Evolutionary conservation across 2,888 invertebrate genomes (phyloP).

Genomic region (Punctoribates punctum): DNA sequence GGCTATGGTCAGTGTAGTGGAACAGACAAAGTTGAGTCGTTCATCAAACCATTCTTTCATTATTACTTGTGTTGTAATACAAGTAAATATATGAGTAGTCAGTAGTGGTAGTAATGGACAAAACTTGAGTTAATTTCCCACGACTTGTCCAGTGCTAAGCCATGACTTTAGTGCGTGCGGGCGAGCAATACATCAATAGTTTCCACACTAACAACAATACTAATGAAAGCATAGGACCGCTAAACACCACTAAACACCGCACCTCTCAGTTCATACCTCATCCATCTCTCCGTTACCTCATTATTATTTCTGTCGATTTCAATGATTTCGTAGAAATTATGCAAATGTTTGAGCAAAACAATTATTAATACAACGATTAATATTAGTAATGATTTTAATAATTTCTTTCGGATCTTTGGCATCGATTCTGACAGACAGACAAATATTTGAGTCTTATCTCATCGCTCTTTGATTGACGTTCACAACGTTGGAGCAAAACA

Average conservation of each 20-base stretch:
- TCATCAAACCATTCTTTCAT: conserved; percentile 18
- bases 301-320: background rate
- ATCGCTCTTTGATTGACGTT: conserved; percentile 6
- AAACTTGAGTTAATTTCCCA: conserved; percentile 28
- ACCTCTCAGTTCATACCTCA: conserved; percentile 18
- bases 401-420: background rate
- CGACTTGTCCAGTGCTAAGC: background rate
- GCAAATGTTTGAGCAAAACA: background rate
- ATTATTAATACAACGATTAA: background rate
- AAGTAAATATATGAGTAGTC: background rate
- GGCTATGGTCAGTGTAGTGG: background rate
- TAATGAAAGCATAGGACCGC: conserved; percentile 16
- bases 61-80: background rate
- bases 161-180: conserved; percentile 27
- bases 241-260: conserved; percentile 21
- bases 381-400: background rate
- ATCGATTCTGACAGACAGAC: conserved; percentile 8
- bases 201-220: background rate
- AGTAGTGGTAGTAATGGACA: conserved; percentile 7
- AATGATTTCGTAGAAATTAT: background rate
- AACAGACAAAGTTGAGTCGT: background rate
- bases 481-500: background rate
- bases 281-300: conserved; percentile 19
- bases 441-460: background rate
- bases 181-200: conserved; percentile 28